Conservation (phyloP, 2,888 invertebrate species). For the Drosophila differens region DNA sequence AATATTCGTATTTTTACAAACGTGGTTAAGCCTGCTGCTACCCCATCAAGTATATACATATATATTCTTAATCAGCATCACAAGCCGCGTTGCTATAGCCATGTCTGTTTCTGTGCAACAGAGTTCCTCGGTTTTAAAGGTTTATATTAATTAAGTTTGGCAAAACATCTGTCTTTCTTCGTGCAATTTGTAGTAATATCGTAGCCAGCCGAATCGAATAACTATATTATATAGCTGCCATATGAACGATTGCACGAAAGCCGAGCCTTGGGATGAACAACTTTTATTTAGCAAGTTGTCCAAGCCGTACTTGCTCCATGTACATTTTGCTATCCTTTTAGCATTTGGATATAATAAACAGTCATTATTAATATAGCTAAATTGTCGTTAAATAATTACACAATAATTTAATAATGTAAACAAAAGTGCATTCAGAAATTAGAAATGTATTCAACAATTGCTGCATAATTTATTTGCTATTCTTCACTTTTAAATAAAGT, state of each 20-base stretch:
- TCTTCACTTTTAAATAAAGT: not conserved
- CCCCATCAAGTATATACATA: not conserved
- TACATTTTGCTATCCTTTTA: too few relatives aligned
- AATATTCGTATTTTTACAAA: too few relatives aligned
- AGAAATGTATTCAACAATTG: not conserved
- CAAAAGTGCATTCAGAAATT: not conserved
- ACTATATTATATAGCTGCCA: not conserved
- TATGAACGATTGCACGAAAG: not conserved
- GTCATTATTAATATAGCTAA: too few relatives aligned
- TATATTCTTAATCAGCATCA: not conserved
- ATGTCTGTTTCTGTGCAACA: not conserved
- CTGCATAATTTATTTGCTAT: not conserved
- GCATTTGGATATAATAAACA: too few relatives aligned
- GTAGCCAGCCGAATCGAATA: not conserved
- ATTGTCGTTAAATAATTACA: too few relatives aligned
- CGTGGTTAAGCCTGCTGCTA: not conserved
- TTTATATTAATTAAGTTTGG: not conserved
- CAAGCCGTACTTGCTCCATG: too few relatives aligned
- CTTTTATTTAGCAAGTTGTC: not conserved
- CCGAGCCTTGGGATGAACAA: not conserved
- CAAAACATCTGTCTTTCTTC: not conserved
- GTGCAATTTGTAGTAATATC: not conserved
- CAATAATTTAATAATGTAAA: not conserved
- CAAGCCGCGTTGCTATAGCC: not conserved
- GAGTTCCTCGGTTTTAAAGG: not conserved